Base-by-base conservation (phyloP, 2,888 invertebrate species). In the Dinocampus coccinellae region DNA sequence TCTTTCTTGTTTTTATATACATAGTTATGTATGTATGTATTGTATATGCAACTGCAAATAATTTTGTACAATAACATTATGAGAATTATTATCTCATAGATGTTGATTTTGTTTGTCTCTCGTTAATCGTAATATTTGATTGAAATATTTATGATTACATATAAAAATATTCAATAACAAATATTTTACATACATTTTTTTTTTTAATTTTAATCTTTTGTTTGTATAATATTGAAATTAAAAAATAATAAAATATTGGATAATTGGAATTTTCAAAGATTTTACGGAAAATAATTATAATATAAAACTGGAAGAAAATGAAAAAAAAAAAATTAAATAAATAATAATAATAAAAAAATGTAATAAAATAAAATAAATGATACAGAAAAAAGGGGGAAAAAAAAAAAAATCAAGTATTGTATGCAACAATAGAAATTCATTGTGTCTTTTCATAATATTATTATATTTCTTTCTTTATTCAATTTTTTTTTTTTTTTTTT, bases 21-120 rank as follows among this genome's bases (percentile, higher is more conserved):
- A 2, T n/a, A n/a, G n/a, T n/a, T n/a, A n/a, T n/a, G n/a, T n/a
- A n/a, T n/a, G n/a, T n/a, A n/a, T n/a, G n/a, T n/a, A n/a, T n/a
- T n/a, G n/a, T 16, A 47, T 16, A n/a, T 20, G 47, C 16, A 47
- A 47, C 9, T n/a, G 33, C 42, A 55, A 65, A 65, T 55, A 65
- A 65, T 65, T 65, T 65, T 29, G 36, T 33, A 47, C 26, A 36
- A 55, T 55, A 53, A 65, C 34, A 53, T 22, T 34, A 65, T 55
- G 16, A 34, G 11, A 55, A 65, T 34, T 33, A 34, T 65, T 24
- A 65, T 34, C 22, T n/a, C 16, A 47, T n/a, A 47, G n/a, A 47
- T 47, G 16, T 47, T 16, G 1, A 16, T 24, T 24, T 13, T 39
- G 62, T 62, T 62, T 22, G 39, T 62, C 22, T 16, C 7, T 47